Evolutionary conservation across 2,888 invertebrate species (phyloP), one percentile per base, ranked within the genome.

Genomic region (Trissoscelio sp.): DNA sequence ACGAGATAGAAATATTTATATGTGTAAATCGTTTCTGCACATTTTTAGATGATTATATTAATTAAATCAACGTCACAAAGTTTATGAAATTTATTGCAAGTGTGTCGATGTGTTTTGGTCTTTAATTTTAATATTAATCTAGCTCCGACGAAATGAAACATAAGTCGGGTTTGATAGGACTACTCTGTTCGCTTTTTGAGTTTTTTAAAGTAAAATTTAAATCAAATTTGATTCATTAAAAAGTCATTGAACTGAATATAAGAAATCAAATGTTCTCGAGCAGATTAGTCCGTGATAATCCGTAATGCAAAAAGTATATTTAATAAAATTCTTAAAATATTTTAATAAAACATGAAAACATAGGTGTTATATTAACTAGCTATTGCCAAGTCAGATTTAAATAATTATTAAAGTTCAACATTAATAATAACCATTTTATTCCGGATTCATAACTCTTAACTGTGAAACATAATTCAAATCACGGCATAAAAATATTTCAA

Each of bases 61-160:
- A 34, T 34, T 34, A 7, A 24, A 6, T 24, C 4, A 4, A 39
- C n/a, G 14, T 39, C 14, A 12, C 39, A 39, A 12, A 39, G 14
- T 39, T 1, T 9, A 34, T 9, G 34, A 2, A 7, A 9, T 34
- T 34, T 9, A 34, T 34, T 34, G 11, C 7, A 34, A 34, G 34
- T 34, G 5, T 34, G 9, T 55, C 11, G 5, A 6, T 57, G 57
- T 31, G 5, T 57, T 57, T 39, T 34, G n/a, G n/a, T n/a, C n/a
- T 24, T 24, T 6, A 24, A 24, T 24, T 24, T 24, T 24, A 6
- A 24, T 24, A 4, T 24, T 24, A 42, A 62, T 44, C 24, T 67
- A 53, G 72, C 72, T 60, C 73, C 62, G 53, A 53, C 62, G 44
- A 73, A 73, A 39, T 24, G 73, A 73, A 73, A 73, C 73, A 73